These are phyloP conservation scores for Alligator mississippiensis DNA, from an alignment of 2,113 vertebrate species.

Conservation along the genomic window DNA sequence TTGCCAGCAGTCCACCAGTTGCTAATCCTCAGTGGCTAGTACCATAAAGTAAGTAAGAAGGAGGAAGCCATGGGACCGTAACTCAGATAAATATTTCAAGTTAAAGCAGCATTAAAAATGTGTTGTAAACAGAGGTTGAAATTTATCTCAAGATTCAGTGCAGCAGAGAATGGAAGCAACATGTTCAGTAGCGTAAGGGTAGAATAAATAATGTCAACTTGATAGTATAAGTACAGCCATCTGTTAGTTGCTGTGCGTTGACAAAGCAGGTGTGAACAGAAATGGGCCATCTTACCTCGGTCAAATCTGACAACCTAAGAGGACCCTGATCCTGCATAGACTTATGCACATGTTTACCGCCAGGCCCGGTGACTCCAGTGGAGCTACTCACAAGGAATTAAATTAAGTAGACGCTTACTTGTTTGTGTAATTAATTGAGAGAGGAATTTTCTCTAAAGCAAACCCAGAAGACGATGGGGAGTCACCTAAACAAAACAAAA, in stretches of 20 bases:
- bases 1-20: not conserved
- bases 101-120: constrained; percentile 33
- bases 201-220: not conserved
- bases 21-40: not conserved
- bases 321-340: too few relatives aligned
- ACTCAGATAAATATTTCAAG: constrained; percentile 41
- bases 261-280: not conserved
- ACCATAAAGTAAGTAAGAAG: constrained; percentile 31
- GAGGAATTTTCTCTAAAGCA: not conserved
- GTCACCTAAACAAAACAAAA: not conserved
- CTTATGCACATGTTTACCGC: not conserved
- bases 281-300: not conserved
- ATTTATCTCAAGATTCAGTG: constrained; percentile 4
- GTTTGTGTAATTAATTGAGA: accelerated
- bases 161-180: not conserved
- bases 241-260: not conserved
- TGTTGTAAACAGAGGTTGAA: not conserved
- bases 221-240: accelerated
- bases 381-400: not conserved
- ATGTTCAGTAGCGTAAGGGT: not conserved
- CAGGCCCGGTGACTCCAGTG: not conserved
- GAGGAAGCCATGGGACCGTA: not conserved
- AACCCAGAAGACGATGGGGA: accelerated
- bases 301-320: accelerated
- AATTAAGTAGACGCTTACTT: not conserved